Evolutionary conservation across 2,797 vertebrate genomes (phyloP).

Genomic region (Lycodopsis pacificus): DNA sequence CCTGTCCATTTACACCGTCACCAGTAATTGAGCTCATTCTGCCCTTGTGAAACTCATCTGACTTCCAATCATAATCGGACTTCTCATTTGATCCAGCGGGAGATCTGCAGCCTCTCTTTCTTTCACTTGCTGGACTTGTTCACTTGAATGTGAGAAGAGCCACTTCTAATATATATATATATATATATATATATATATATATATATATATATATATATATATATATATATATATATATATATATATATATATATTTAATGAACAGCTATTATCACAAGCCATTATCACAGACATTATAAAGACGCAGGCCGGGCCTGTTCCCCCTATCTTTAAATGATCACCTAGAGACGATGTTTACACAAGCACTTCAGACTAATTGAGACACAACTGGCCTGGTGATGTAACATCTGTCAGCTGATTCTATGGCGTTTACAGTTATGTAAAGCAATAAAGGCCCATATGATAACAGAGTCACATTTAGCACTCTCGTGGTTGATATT

Average conservation of each 20-base stretch:
- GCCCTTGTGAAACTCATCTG: slow-evolving; percentile 59
- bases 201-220: background rate
- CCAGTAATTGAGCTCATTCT: slow-evolving; percentile 65
- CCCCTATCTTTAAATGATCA: slow-evolving; percentile 31
- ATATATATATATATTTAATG: background rate
- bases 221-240: background rate
- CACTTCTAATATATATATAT: background rate
- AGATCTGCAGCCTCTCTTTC: slow-evolving; percentile 33
- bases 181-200: background rate
- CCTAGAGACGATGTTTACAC: slow-evolving; percentile 25
- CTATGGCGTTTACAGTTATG: slow-evolving; percentile 13
- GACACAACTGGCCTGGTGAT: slow-evolving; percentile 5
- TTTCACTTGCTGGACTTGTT: slow-evolving; percentile 23
- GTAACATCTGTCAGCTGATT: slow-evolving; percentile 24
- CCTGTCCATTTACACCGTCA: slow-evolving; percentile 47
- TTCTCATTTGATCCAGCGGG: slow-evolving; percentile 44
- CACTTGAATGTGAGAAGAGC: slow-evolving; percentile 11
- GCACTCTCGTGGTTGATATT: background rate
- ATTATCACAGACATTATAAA: slow-evolving; percentile 31
- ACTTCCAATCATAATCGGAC: slow-evolving; percentile 64
- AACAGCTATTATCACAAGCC: background rate
- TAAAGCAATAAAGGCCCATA: background rate
- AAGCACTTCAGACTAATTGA: slow-evolving; percentile 34
- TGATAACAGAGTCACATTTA: slow-evolving; percentile 21
- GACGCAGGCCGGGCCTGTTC: background rate